phyloP scores from a whole-genome alignment of 2,797 vertebrate genomes.

The Tragopan temminckii region DNA sequence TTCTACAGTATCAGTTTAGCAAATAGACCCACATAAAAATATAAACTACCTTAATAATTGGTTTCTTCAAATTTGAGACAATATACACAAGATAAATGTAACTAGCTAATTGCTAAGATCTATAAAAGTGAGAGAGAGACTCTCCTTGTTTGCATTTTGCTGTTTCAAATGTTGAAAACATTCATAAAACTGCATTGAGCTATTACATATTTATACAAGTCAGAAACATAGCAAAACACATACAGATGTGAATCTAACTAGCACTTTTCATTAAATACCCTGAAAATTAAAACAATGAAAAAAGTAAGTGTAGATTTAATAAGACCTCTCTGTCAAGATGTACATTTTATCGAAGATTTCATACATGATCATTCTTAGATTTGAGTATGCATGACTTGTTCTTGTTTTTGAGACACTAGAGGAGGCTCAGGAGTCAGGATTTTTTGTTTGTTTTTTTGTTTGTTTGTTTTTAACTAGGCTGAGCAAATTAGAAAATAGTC shows the following conservation, averaged over 20 bases:
- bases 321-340: neutral
- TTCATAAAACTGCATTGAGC: neutral
- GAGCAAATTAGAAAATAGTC: neutral
- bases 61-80: neutral
- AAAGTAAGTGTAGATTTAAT: accelerated
- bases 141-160: neutral
- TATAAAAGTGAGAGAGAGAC: neutral
- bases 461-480: neutral
- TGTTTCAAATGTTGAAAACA: neutral
- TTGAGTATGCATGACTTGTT: neutral
- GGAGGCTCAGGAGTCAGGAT: constrained; percentile 56
- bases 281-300: neutral
- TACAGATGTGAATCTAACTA: neutral
- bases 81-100: neutral
- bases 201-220: neutral
- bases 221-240: neutral
- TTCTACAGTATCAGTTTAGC: neutral
- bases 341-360: neutral
- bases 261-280: neutral
- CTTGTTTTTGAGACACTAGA: constrained; percentile 51
- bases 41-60: neutral
- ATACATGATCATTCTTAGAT: neutral
- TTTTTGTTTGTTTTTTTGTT: neutral
- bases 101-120: neutral
- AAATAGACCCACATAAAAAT: neutral